A percentile compares a stretch with the other conserved stretches of the same genome.
phyloP scores from a whole-genome alignment of 2,888 invertebrate species.

The Drosophila birchii region DNA sequence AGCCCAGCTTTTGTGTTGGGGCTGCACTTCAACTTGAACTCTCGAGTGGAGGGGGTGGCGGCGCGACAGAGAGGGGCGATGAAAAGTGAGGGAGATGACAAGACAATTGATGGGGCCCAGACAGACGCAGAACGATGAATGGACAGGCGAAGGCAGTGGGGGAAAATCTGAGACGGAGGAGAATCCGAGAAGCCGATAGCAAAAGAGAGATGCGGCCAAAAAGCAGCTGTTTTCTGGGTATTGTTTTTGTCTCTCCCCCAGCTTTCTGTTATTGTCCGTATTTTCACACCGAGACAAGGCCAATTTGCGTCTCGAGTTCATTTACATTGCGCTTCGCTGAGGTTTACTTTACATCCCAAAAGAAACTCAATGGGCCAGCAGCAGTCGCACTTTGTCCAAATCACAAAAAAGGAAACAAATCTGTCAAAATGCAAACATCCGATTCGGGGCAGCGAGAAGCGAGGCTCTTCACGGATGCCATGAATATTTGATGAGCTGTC shows the following conservation, averaged over 20 bases:
- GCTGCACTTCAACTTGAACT: constrained; percentile 76
- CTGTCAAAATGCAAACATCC: constrained; percentile 39
- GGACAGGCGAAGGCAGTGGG: constrained; percentile 15
- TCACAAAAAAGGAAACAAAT: constrained; percentile 12
- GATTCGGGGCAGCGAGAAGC: constrained; percentile 25
- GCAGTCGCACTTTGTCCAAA: not conserved
- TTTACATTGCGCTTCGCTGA: constrained; percentile 50
- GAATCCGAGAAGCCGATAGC: constrained; percentile 19
- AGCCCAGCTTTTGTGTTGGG: constrained; percentile 55
- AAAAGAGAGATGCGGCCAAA: constrained; percentile 49
- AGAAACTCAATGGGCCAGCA: constrained; percentile 31
- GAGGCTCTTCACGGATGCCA: constrained; percentile 27
- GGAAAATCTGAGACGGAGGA: constrained; percentile 9
- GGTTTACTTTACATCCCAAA: constrained; percentile 34
- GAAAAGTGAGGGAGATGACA: constrained; percentile 61
- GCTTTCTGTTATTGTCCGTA: constrained; percentile 39
- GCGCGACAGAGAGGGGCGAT: constrained; percentile 24
- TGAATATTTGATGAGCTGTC: constrained; percentile 49
- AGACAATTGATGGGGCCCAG: constrained; percentile 73
- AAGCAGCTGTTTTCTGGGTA: constrained; percentile 58
- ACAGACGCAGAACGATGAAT: constrained; percentile 42
- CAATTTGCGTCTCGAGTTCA: constrained; percentile 61
- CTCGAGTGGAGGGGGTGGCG: constrained; percentile 41
- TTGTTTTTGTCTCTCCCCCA: constrained; percentile 24
- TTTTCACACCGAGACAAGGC: constrained; percentile 53